A percentile compares a stretch with the other conserved stretches of the same genome.
Conservation (phyloP, 2,888 invertebrate genomes). For the Encarsia formosa region DNA sequence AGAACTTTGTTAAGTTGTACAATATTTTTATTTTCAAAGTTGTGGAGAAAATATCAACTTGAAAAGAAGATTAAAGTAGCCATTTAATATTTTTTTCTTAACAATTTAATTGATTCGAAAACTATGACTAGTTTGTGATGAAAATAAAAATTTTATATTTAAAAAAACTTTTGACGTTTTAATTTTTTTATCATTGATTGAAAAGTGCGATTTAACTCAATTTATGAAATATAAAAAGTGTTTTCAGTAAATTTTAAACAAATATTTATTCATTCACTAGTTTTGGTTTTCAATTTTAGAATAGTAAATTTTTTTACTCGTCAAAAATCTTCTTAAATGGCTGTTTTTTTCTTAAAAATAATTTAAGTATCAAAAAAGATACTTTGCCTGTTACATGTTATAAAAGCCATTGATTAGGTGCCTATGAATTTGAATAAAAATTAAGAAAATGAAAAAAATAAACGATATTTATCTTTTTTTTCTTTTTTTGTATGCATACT, state of each 20-base stretch:
- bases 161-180: no score
- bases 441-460: slow-evolving; percentile 5
- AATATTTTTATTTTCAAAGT: slow-evolving; percentile 19
- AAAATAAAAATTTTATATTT: no score
- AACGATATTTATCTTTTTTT: not conserved
- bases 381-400: not conserved
- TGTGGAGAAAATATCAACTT: not conserved
- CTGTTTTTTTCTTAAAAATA: slow-evolving; percentile 5
- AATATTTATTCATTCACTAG: not conserved
- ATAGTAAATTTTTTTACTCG: not conserved
- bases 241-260: no score
- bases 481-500: not conserved
- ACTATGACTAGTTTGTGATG: no score
- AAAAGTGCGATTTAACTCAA: no score
- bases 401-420: slow-evolving; percentile 1
- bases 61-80: not conserved
- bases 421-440: slow-evolving; percentile 8
- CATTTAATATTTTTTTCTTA: no score
- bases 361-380: slow-evolving; percentile 2
- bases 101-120: no score
- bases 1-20: slow-evolving; percentile 16
- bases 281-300: slow-evolving; percentile 3
- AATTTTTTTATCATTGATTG: no score
- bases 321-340: slow-evolving; percentile 2
- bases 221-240: no score